Conservation (phyloP, 2,888 invertebrate genomes). For the Heliconius sara region DNA sequence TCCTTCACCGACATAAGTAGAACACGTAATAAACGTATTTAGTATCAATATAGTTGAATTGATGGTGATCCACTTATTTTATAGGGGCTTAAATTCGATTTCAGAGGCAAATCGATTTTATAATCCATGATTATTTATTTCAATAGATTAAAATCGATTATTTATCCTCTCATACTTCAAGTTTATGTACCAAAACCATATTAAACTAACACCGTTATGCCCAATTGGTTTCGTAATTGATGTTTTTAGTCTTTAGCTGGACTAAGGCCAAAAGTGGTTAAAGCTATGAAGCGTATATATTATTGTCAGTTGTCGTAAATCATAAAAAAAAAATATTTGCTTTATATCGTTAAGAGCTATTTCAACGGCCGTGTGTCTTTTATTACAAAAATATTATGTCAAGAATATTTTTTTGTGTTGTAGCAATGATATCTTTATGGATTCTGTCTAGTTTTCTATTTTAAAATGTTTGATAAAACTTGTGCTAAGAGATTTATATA, state of each 20-base stretch:
- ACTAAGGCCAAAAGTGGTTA: constrained; percentile 26
- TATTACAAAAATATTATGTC: constrained; percentile 5
- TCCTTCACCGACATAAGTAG: neutral
- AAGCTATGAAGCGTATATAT: constrained; percentile 1
- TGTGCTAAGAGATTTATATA: no score
- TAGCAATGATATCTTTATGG: neutral
- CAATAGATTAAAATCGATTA: neutral
- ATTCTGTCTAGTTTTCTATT: neutral
- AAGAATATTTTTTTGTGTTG: neutral
- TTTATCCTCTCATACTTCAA: neutral
- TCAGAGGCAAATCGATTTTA: constrained; percentile 4
- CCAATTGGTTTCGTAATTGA: constrained; percentile 12
- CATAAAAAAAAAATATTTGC: constrained; percentile 12
- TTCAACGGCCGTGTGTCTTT: constrained; percentile 5
- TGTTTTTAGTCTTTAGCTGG: constrained; percentile 23
- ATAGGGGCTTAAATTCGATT: neutral
- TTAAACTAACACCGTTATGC: constrained; percentile 1
- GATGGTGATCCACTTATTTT: constrained; percentile 6
- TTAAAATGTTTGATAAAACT: neutral
- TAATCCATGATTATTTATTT: neutral
- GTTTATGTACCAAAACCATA: neutral
- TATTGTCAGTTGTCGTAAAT: constrained; percentile 14
- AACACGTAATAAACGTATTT: constrained; percentile 7
- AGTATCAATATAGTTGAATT: neutral
- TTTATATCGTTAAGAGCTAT: constrained; percentile 2